Percentiles rank a stretch among this genome's conserved stretches.
phyloP scores from a whole-genome alignment of 2,113 vertebrate genomes.

The Nothocercus nigrocapillus region DNA sequence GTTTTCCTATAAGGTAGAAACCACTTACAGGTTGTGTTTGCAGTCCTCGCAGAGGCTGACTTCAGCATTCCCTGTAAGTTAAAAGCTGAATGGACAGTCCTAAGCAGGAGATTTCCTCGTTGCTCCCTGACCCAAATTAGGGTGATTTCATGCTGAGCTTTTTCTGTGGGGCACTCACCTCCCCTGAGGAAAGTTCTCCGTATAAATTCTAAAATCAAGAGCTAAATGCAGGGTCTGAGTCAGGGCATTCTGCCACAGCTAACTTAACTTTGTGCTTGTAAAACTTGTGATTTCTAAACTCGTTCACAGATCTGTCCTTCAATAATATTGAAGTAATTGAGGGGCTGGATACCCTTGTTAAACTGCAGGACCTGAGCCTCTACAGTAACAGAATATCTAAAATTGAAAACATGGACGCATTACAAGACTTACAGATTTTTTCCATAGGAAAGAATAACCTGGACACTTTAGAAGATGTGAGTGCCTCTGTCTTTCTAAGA shows the following conservation, averaged over 20 bases:
- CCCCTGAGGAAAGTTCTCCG: not conserved
- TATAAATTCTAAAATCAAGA: not conserved
- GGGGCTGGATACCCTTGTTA: constrained; percentile 84
- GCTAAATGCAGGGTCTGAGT: not conserved
- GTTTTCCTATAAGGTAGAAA: not conserved
- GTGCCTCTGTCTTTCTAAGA: constrained; percentile 17
- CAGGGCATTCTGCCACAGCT: not conserved
- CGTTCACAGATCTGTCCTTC: constrained; percentile 89
- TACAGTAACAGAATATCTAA: constrained; percentile 88
- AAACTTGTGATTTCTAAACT: not conserved
- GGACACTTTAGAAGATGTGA: constrained; percentile 83
- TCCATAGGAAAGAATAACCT: constrained; percentile 88
- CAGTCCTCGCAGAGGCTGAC: not conserved
- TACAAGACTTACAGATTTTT: constrained; percentile 85
- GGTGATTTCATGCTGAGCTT: not conserved
- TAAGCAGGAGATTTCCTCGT: not conserved
- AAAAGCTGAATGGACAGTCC: not conserved
- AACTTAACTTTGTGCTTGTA: not conserved
- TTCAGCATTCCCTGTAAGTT: not conserved
- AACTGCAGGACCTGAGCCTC: constrained; percentile 89
- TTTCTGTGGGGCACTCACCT: not conserved
- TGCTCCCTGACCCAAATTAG: not conserved
- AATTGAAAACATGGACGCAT: constrained; percentile 86
- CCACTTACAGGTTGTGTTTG: not conserved
- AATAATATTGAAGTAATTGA: constrained; percentile 91